Evolutionary conservation across 2,113 vertebrate species (phyloP), one percentile per base, ranked within the genome.

Genomic region (Nycticryphes semicollaris): DNA sequence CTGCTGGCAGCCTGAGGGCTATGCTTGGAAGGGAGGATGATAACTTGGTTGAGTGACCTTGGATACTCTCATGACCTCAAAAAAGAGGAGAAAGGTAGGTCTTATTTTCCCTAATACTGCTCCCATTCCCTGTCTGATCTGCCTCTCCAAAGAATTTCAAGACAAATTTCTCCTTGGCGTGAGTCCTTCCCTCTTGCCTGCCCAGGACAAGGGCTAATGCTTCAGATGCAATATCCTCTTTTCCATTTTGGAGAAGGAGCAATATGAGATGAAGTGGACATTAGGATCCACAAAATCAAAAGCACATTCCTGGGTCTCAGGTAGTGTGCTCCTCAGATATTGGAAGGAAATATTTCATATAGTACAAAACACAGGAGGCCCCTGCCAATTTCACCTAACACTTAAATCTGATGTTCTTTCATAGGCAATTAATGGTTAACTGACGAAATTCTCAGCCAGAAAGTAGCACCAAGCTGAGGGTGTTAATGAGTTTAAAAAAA

Each of bases 401-500:
- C 67, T 73, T 50, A 69, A 51, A 93, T 73, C 35, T 79, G 53
- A 28, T 89, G 33, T n/a, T 60, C 51, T 64, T 89, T 89, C 57
- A 64, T 70, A 83, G 62, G 11, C 81, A 67, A 69, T 79, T 87
- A 81, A 94, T 82, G 54, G 81, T 95, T 95, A 95, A 96, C 70
- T 21, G 43, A 47, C 3, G 1, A 87, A 95, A 94, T 89, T 93
- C 81, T 70, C 33, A 87, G 45, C 57, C 70, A 94, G 63, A 83
- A 95, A 82, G 59, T 87, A 80, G 79, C 50, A 80, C 89, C 63
- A 69, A 83, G 57, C 82, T 76, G 54, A 94, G 70, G 81, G 94
- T 95, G 83, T 84, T 96, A 93, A 96, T 94, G 89, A 94, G 92
- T 87, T 96, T 94, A 60, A 92, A 95, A 94, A 96, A 87, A 79